A percentile compares a stretch with the other conserved stretches of the same genome.
Conservation (phyloP, 1,140 invertebrate genomes). For the Planococcus citri region DNA sequence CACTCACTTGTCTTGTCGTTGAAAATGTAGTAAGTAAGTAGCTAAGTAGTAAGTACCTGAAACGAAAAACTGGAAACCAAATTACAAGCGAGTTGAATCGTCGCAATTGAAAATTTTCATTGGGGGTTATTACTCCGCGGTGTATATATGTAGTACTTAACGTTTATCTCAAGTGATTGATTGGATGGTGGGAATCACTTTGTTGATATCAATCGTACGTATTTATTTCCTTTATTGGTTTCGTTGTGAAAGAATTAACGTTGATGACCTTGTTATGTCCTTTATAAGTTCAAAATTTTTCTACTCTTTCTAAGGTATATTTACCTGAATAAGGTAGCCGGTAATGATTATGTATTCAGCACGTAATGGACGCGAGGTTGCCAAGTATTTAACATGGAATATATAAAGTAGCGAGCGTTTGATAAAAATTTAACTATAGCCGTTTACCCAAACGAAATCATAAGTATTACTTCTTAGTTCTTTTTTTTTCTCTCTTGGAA, state of each 20-base stretch:
- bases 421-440: background rate
- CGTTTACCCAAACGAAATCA: too few relatives aligned
- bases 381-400: background rate
- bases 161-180: too few relatives aligned
- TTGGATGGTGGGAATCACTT: too few relatives aligned
- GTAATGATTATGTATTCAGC: slow-evolving; percentile 11
- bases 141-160: too few relatives aligned
- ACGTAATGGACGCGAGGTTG: slow-evolving; percentile 9
- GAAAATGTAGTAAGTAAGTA: too few relatives aligned
- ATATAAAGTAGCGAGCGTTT: background rate
- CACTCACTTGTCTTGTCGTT: too few relatives aligned
- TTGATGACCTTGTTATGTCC: background rate
- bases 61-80: background rate
- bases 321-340: background rate
- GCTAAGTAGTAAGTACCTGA: background rate
- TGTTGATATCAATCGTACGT: too few relatives aligned
- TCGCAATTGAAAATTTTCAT: too few relatives aligned
- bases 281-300: background rate
- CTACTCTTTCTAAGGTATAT: background rate
- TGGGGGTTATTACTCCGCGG: too few relatives aligned
- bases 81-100: too few relatives aligned
- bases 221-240: background rate
- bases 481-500: too few relatives aligned
- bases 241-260: slow-evolving; percentile 11
- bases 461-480: too few relatives aligned